Conservation (phyloP, 2,888 invertebrate genomes). For the Acronicta aceris region DNA sequence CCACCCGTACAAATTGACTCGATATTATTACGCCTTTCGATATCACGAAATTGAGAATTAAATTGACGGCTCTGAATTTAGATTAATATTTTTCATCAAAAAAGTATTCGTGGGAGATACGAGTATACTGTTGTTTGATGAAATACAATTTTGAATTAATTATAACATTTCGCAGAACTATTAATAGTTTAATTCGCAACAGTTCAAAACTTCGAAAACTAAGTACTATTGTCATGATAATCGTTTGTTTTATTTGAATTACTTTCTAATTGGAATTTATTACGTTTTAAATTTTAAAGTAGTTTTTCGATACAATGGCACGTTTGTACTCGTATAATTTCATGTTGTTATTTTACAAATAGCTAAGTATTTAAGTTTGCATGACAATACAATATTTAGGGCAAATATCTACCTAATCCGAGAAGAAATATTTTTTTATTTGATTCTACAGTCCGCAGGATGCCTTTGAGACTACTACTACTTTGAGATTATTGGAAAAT, state of each 20-base stretch:
- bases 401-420: too few relatives aligned
- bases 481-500: too few relatives aligned
- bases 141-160: constrained; percentile 32
- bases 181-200: constrained; percentile 10
- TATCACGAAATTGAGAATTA: constrained; percentile 46
- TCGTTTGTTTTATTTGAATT: constrained; percentile 8
- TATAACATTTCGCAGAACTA: constrained; percentile 12
- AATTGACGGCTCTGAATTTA: constrained; percentile 25
- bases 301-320: neutral
- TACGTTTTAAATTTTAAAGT: neutral
- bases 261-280: constrained; percentile 10
- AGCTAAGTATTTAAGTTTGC: too few relatives aligned
- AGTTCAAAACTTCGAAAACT: neutral
- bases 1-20: constrained; percentile 61
- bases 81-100: neutral
- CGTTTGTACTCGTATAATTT: neutral
- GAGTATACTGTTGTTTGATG: constrained; percentile 12
- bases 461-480: too few relatives aligned
- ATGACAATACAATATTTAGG: too few relatives aligned
- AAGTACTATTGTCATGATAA: constrained; percentile 21
- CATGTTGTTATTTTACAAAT: neutral
- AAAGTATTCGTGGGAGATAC: neutral
- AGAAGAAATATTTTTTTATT: too few relatives aligned
- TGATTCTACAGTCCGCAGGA: too few relatives aligned
- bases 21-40: constrained; percentile 56